phyloP scores from a whole-genome alignment of 2,113 vertebrate genomes.

The Tachysurus vachellii region DNA sequence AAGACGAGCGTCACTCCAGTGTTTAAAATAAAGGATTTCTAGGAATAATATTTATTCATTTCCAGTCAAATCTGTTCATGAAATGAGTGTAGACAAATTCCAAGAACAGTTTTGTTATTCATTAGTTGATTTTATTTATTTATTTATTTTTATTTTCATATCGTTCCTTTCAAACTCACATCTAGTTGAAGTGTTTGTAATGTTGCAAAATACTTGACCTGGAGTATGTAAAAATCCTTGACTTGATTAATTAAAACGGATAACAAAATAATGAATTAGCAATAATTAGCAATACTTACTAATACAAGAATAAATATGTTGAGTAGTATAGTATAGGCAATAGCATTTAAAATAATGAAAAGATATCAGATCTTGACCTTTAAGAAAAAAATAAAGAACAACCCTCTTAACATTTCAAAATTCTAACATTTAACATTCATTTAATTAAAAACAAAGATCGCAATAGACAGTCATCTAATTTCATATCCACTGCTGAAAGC shows the following conservation, averaged over 20 bases:
- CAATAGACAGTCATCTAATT: background rate
- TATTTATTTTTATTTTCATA: background rate
- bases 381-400: background rate
- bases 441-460: background rate
- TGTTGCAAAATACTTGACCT: background rate
- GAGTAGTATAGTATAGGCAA: background rate
- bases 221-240: background rate
- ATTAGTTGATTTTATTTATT: background rate
- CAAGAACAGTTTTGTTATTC: background rate
- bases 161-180: background rate
- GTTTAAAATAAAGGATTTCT: slow-evolving; percentile 37
- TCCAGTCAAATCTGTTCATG: background rate
- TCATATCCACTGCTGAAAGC: background rate
- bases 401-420: background rate
- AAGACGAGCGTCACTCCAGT: slow-evolving; percentile 18
- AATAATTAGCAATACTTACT: background rate
- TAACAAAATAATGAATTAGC: background rate
- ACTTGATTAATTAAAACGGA: background rate
- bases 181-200: background rate
- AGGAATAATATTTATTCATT: background rate
- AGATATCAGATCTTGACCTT: background rate
- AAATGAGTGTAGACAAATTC: background rate
- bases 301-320: background rate
- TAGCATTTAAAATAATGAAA: background rate
- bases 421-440: background rate